Conservation (phyloP, 35 echinoderm and acorn worm species). For the Nesometra sesokonis region DNA sequence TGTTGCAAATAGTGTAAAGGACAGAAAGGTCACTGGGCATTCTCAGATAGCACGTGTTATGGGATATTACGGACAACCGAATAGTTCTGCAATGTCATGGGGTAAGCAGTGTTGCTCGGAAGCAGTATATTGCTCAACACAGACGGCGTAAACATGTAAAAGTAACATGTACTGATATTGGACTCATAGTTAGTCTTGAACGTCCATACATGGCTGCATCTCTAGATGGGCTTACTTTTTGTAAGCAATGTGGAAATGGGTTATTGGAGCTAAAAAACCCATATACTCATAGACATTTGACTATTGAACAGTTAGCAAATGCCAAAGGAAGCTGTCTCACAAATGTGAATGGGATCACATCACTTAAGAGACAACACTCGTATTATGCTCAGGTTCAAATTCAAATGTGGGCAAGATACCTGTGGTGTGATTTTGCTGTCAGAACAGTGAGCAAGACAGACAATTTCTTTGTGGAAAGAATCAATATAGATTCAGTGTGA, state of each 20-base stretch:
- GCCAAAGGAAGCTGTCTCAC: slow-evolving; percentile 19
- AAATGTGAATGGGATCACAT: slow-evolving; percentile 19
- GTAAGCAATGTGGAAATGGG: slow-evolving; percentile 40
- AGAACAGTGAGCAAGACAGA: neutral
- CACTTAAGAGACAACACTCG: slow-evolving; percentile 5
- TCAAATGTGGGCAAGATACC: neutral
- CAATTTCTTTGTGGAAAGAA: slow-evolving; percentile 6
- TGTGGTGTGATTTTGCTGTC: slow-evolving; percentile 4
- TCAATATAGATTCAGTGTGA: neutral
- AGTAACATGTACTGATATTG: neutral
- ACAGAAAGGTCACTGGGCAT: neutral
- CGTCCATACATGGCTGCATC: slow-evolving; percentile 46
- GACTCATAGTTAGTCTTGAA: slow-evolving; percentile 10
- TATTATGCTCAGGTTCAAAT: slow-evolving; percentile 21
- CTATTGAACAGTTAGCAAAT: slow-evolving; percentile 2
- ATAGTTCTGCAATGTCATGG: slow-evolving; percentile 4
- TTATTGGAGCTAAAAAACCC: slow-evolving; percentile 50
- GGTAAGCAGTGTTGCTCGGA: slow-evolving; percentile 14
- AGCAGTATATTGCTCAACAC: slow-evolving; percentile 42
- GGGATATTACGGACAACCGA: neutral
- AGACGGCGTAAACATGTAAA: neutral
- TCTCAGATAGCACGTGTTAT: slow-evolving; percentile 3
- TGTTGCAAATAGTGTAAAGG: neutral
- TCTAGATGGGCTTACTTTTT: slow-evolving; percentile 24
- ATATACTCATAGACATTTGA: slow-evolving; percentile 17